Base-by-base conservation (phyloP, 2,113 vertebrate genomes). In the Hippolais icterina region DNA sequence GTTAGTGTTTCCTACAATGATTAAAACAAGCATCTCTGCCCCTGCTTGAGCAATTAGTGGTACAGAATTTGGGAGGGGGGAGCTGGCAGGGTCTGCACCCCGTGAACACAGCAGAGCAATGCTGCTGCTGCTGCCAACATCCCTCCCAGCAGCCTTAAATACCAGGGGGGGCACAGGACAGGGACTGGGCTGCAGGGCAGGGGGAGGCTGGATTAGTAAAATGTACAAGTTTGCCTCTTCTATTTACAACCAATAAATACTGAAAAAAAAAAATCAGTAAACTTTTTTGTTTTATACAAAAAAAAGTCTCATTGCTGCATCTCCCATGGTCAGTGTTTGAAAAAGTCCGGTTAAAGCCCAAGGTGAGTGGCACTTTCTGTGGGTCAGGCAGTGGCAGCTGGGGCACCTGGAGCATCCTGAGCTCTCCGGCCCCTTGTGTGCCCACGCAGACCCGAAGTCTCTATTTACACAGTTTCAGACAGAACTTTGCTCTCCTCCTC, bases 201-300 rank as follows among this genome's bases (percentile, higher is more conserved):
- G 71, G 64, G 47, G 65, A 78, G 81, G 75, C 87, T 94, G 88
- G 90, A 93, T 98, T 98, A 98, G 98, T 98, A 98, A 95, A 98
- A 98, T 98, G 97, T 98, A 98, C 96, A 98, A 97, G 97, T 97
- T 96, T 91, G 50, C 95, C 89, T 87, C 85, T 96, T 91, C 97
- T 98, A 98, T 98, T 98, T 98, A 98, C 98, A 98, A 98, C 96
- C 98, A 98, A 98, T 98, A 98, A 98, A 98, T 98, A 98, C 92
- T 94, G 96, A 15, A 81, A 83, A 76, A 35, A 57, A 81, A 89
- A 80, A 87, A 89, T 77, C 53, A 80, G 96, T 97, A 97, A 97
- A 98, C 95, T 63, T 89, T 92, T 57, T 92, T 96, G 83, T 94
- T 96, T 96, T 97, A 83, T 97, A 97, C 96, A 97, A 96, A 96